phyloP scores from a whole-genome alignment of 1,140 invertebrate species.

The Trypoxylus dichotomus region DNA sequence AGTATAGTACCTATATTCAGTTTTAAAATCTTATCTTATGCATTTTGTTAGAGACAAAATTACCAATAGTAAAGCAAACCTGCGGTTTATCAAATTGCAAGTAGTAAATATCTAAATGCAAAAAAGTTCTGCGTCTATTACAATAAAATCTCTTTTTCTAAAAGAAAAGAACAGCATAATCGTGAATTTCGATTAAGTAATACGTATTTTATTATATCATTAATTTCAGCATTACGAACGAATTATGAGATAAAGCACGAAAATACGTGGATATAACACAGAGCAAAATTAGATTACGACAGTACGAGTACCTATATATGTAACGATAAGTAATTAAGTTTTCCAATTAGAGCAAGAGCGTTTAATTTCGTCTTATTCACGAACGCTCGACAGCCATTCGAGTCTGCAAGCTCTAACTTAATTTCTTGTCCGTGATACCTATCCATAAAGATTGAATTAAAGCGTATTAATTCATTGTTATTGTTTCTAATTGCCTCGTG shows the following conservation, averaged over 20 bases:
- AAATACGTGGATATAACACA: background rate
- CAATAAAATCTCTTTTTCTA: too few species aligned
- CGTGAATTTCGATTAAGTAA: too few species aligned
- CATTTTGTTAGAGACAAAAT: too few species aligned
- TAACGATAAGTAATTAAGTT: constrained; percentile 6
- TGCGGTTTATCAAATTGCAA: too few species aligned
- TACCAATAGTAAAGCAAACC: too few species aligned
- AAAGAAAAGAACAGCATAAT: too few species aligned
- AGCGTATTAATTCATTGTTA: background rate
- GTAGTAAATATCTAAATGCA: too few species aligned
- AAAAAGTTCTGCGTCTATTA: too few species aligned
- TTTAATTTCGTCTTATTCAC: constrained; percentile 3
- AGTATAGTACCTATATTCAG: too few species aligned
- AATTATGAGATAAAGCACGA: background rate
- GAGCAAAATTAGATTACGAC: background rate
- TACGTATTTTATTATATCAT: too few species aligned
- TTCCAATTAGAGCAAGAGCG: constrained; percentile 4
- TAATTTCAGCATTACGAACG: background rate
- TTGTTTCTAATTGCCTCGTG: background rate
- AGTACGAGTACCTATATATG: background rate
- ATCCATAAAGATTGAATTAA: background rate
- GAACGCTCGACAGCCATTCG: background rate
- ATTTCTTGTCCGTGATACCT: background rate
- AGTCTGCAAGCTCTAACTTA: background rate
- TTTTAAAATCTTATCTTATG: too few species aligned